Evolutionary conservation across 30 jellyfish, hydroid and myxozoan genomes (phyloP).

Genomic region (Hydractinia echinata): DNA sequence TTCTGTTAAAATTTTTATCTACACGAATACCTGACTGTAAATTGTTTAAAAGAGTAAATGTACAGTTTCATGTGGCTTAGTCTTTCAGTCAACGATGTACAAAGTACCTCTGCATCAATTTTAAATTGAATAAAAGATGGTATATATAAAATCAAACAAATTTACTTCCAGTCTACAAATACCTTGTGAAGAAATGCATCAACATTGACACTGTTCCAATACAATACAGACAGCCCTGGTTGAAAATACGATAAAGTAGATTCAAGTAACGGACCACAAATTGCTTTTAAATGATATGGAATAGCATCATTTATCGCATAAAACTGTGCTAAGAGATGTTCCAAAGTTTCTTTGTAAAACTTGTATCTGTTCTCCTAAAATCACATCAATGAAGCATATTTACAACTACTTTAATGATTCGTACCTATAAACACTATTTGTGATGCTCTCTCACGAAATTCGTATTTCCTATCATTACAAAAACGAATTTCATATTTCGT

Average conservation of each 20-base stretch:
- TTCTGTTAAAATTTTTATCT: too few species aligned
- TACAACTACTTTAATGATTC: neutral
- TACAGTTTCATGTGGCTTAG: too few species aligned
- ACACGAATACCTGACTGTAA: too few species aligned
- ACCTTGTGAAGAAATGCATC: conserved; percentile 82
- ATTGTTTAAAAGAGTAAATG: too few species aligned
- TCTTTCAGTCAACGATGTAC: too few species aligned
- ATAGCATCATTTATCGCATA: conserved; percentile 45
- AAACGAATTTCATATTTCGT: too few species aligned
- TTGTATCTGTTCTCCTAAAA: conserved; percentile 62
- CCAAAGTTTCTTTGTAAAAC: conserved; percentile 49
- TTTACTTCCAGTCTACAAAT: neutral
- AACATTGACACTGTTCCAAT: conserved; percentile 70
- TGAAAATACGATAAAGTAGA: conserved; percentile 49
- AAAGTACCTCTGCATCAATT: too few species aligned
- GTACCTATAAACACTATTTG: neutral
- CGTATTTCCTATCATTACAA: too few species aligned
- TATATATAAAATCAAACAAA: neutral
- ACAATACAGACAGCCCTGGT: conserved; percentile 68
- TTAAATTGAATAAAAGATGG: too few species aligned
- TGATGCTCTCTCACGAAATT: too few species aligned
- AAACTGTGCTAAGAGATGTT: conserved; percentile 45
- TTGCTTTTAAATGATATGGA: conserved; percentile 47
- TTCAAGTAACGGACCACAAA: conserved; percentile 57
- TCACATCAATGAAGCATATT: neutral